Percentiles rank a stretch among this genome's conserved stretches.
phyloP scores from a whole-genome alignment of 2,888 invertebrate species.

The Orthosia cruda region DNA sequence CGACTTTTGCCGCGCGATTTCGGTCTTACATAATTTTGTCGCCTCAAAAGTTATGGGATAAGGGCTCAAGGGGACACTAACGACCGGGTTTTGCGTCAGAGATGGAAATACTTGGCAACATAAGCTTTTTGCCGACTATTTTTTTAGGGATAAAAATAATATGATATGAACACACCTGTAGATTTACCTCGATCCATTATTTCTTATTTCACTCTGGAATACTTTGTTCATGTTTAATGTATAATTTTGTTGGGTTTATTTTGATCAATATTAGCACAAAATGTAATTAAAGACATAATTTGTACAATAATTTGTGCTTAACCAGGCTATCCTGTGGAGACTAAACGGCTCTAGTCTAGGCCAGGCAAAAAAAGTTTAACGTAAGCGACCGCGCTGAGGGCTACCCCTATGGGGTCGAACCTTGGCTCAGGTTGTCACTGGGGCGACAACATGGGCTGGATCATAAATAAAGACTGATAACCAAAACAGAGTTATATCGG shows the following conservation, averaged over 20 bases:
- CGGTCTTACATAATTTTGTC: conserved; percentile 61
- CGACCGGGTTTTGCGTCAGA: conserved; percentile 61
- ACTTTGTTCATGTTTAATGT: neutral
- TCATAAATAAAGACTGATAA: neutral
- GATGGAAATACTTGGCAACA: conserved; percentile 51
- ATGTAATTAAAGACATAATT: neutral
- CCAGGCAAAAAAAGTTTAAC: no score
- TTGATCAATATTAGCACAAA: neutral
- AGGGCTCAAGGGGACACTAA: conserved; percentile 55
- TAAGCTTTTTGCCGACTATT: conserved; percentile 41
- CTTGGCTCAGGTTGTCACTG: no score
- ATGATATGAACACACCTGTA: conserved; percentile 51
- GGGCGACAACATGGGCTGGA: no score
- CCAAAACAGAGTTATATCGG: neutral
- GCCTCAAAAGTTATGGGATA: conserved; percentile 58
- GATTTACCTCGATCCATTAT: conserved; percentile 36
- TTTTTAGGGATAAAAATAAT: conserved; percentile 31
- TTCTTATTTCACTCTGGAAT: conserved; percentile 39
- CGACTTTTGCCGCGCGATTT: conserved; percentile 37
- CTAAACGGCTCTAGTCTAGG: no score
- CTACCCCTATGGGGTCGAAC: no score
- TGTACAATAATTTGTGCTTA: no score
- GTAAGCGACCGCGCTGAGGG: no score
- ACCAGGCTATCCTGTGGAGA: no score
- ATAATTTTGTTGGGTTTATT: neutral